Evolutionary conservation across 2,888 invertebrate species (phyloP), one percentile per base, ranked within the genome.

Genomic region (Baccha elongata): DNA sequence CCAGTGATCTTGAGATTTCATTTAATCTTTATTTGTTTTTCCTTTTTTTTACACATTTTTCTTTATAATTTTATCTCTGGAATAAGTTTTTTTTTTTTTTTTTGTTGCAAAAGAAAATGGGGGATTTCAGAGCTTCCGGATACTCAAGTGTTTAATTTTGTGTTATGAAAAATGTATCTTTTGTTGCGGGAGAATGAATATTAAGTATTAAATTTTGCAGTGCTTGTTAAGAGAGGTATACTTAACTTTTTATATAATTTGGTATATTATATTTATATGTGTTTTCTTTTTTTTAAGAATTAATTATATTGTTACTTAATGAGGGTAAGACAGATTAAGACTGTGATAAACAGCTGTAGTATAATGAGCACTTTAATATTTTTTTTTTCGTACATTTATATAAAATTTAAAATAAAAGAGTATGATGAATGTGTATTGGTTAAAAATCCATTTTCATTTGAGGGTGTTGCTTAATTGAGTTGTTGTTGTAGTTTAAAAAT

Each of bases 131-230:
- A 29, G 67, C 52, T 53, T 67, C 60, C 71, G 65, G 72, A 52
- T 72, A 40, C 60, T 67, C 32, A 67, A 79, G 79, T 79, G 67
- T 79, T 79, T 79, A 72, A 79, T 79, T 79, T 67, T 73, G 72
- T 79, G 60, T 79, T 67, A 79, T 79, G 72, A 79, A 79, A 79
- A 73, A 79, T 79, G 79, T 73, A 62, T 79, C 46, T 52, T 65
- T 67, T 67, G 78, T 60, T 78, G 15, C 35, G 50, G 35, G 23
- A 37, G 67, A 44, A 79, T 60, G 60, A 67, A 79, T 67, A 52
- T 40, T 40, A 55, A 32, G 23, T 52, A 67, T 72, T 72, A 60
- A 60, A 67, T 79, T 69, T 53, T 29, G 37, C n/a, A 23, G 10
- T 44, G 13, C 10, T 40, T 19, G 13, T 15, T 44, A n/a, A 32